Base-by-base conservation (phyloP, 2,113 vertebrate genomes). In the Podarcis muralis region DNA sequence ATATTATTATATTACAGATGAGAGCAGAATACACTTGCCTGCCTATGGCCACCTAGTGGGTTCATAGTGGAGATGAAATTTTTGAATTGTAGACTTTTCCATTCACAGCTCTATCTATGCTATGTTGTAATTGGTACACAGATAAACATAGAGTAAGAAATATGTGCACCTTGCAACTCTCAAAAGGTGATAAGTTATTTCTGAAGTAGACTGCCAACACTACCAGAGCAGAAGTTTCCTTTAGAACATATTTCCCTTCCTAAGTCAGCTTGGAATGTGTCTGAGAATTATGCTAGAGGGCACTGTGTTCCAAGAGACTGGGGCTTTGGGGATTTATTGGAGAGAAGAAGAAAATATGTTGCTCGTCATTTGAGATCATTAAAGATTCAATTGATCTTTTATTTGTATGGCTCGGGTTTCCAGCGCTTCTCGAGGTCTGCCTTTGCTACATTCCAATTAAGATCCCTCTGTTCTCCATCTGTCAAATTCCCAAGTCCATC, bases 201-300 rank as follows among this genome's bases (percentile, higher is more conserved):
- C 74, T 86, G 57, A 43, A 59, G 13, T 13, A 25, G 22, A 62
- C 75, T 35, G 32, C n/a, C 32, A 30, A 25, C 69, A 57, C 53
- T 48, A 27, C 35, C 65, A 62, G 35, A 65, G 20, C 6, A 13
- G 11, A 40, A 27, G 23, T 15, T 43, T 83, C 13, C 53, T 43
- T n/a, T 23, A 25, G 62, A 40, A 72, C 2, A 59, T 8, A 88
- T 83, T 77, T 18, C 57, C 66, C 20, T 43, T 65, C 23, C 22
- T 68, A 35, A 35, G 8, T 20, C 22, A 35, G 7, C 69, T 77
- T 88, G 87, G 81, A 88, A 77, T 77, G 22, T 77, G 81, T 83
- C 90, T 3, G 27, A 48, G 53, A 57, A 76, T 90, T 81, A 92
- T 92, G 97, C 96, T 96, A 97, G 97, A 92, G 96, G 97, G 97